phyloP scores from a whole-genome alignment of 2,113 vertebrate genomes.

The Polypterus bichir region DNA sequence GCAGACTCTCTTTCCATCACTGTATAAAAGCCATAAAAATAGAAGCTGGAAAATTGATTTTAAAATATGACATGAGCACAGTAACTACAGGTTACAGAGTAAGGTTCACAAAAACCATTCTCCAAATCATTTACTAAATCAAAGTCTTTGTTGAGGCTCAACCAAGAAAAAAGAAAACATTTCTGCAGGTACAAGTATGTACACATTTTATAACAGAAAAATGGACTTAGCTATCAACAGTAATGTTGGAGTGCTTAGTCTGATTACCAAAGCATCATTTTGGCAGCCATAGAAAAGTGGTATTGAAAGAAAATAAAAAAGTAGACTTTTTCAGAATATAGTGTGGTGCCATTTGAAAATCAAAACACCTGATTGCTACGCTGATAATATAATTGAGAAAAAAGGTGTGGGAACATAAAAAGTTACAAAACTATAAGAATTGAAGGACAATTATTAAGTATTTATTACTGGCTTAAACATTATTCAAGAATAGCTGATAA shows the following conservation, averaged over 20 bases:
- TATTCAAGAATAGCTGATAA: too few species aligned
- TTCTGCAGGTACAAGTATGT: slow-evolving; percentile 2
- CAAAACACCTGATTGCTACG: too few species aligned
- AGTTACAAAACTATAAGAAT: too few species aligned
- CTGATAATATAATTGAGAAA: too few species aligned
- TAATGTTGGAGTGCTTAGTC: slow-evolving; percentile 5
- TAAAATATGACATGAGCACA: neutral
- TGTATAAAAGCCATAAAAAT: too few species aligned
- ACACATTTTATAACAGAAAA: neutral
- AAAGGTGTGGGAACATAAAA: too few species aligned
- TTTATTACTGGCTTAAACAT: too few species aligned
- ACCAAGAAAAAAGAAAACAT: neutral
- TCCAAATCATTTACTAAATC: neutral
- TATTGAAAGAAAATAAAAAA: slow-evolving; percentile 4
- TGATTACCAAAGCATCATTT: neutral
- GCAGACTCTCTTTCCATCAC: too few species aligned
- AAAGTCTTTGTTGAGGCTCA: neutral
- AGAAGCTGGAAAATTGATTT: neutral
- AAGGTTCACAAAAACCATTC: neutral
- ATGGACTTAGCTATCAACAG: neutral
- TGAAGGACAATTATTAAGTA: too few species aligned
- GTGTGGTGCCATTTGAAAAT: too few species aligned
- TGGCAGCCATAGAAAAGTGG: slow-evolving; percentile 9
- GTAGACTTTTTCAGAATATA: neutral
- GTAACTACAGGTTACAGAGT: neutral